Conservation (phyloP, 2,797 vertebrate species). For the Petrocephalus sullivani region DNA sequence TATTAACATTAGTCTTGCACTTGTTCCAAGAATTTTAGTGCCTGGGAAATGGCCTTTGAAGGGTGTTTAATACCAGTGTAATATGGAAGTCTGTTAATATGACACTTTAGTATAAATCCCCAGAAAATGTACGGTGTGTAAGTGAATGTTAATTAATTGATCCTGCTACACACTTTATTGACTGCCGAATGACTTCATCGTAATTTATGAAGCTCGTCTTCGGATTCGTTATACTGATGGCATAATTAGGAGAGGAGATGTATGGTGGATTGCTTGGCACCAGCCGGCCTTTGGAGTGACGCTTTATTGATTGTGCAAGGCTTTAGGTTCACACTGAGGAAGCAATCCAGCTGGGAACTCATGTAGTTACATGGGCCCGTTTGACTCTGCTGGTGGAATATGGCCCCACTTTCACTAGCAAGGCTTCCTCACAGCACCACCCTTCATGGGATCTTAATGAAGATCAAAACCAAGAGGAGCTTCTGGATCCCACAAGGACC, state of each 20-base stretch:
- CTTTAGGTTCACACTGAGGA: background rate
- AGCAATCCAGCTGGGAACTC: background rate
- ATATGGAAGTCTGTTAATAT: conserved; percentile 6
- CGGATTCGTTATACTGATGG: background rate
- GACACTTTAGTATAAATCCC: background rate
- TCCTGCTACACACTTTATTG: background rate
- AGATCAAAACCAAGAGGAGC: background rate
- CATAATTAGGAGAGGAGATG: background rate
- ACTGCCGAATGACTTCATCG: background rate
- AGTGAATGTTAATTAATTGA: background rate
- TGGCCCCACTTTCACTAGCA: background rate
- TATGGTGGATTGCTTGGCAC: background rate
- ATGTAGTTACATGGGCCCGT: background rate
- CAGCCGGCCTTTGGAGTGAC: background rate
- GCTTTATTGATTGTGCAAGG: background rate
- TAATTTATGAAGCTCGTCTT: background rate
- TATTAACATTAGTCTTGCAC: background rate
- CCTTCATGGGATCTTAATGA: background rate
- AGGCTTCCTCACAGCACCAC: background rate
- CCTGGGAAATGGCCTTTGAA: background rate
- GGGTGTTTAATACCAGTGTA: background rate
- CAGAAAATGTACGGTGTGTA: background rate
- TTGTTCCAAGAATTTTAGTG: background rate
- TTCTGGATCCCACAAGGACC: background rate
- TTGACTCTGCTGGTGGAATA: background rate